A percentile compares a stretch with the other conserved stretches of the same genome.
phyloP scores from a whole-genome alignment of 2,797 vertebrate genomes.

The Staurois parvus region DNA sequence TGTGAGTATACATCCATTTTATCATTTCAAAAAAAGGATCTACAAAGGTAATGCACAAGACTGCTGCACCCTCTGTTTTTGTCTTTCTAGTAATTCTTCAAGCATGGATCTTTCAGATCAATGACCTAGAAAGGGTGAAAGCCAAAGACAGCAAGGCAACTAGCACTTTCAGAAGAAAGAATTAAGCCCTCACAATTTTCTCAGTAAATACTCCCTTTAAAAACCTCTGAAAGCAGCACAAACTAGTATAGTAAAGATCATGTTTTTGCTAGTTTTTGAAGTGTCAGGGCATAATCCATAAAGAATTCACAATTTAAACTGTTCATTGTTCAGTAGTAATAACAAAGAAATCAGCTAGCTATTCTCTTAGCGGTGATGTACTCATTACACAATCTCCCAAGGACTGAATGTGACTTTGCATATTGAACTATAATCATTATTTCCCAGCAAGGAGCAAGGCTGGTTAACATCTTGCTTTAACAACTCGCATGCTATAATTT shows the following conservation, averaged over 20 bases:
- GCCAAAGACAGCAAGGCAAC: too few relatives aligned
- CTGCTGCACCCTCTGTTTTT: too few relatives aligned
- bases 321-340: constrained; percentile 36
- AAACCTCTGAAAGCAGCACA: neutral
- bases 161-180: neutral
- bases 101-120: too few relatives aligned
- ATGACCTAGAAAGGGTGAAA: neutral
- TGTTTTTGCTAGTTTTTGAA: neutral
- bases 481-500: constrained; percentile 46
- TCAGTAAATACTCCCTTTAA: neutral
- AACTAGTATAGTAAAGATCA: neutral
- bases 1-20: too few relatives aligned
- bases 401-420: constrained; percentile 48
- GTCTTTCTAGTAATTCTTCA: too few relatives aligned
- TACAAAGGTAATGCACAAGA: too few relatives aligned
- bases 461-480: constrained; percentile 37
- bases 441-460: constrained; percentile 29
- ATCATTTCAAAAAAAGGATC: too few relatives aligned
- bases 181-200: neutral
- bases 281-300: constrained; percentile 4
- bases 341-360: constrained; percentile 35
- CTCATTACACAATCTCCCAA: constrained; percentile 45
- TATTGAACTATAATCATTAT: constrained; percentile 49
- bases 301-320: constrained; percentile 26
- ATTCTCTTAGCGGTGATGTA: constrained; percentile 39